Conservation (phyloP, 2,888 invertebrate genomes). For the Clivina fossor region DNA sequence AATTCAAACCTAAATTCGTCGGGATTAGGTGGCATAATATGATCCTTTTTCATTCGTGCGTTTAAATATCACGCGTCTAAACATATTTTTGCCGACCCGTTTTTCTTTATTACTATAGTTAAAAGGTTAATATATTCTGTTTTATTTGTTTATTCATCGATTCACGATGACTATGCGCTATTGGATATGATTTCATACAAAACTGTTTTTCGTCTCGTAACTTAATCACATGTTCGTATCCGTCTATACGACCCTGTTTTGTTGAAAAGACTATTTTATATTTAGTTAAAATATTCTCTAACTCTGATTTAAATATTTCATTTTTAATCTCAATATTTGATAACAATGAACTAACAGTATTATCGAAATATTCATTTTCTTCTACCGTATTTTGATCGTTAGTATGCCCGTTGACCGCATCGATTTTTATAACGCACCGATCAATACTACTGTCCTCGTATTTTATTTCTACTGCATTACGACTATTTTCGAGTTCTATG, state of each 20-base stretch:
- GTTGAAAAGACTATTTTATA: background rate
- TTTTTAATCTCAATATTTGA: no score
- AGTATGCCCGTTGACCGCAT: no score
- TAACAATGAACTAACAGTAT: no score
- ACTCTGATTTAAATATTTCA: no score
- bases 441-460: no score
- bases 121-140: slow-evolving; percentile 20
- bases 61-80: slow-evolving; percentile 19
- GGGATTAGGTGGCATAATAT: slow-evolving; percentile 13
- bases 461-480: no score
- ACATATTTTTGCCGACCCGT: slow-evolving; percentile 12
- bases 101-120: slow-evolving; percentile 13
- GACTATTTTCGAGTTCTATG: no score
- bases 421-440: no score
- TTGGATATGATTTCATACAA: background rate
- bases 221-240: slow-evolving; percentile 1
- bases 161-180: background rate
- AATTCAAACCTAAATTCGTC: background rate
- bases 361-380: no score
- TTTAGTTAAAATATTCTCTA: no score
- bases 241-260: background rate
- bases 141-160: slow-evolving; percentile 4
- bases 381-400: no score
- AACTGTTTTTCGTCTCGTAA: background rate
- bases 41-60: background rate